These are phyloP conservation scores for Muscicapa striata DNA, from an alignment of 2,797 vertebrate species.

Conservation along the genomic window DNA sequence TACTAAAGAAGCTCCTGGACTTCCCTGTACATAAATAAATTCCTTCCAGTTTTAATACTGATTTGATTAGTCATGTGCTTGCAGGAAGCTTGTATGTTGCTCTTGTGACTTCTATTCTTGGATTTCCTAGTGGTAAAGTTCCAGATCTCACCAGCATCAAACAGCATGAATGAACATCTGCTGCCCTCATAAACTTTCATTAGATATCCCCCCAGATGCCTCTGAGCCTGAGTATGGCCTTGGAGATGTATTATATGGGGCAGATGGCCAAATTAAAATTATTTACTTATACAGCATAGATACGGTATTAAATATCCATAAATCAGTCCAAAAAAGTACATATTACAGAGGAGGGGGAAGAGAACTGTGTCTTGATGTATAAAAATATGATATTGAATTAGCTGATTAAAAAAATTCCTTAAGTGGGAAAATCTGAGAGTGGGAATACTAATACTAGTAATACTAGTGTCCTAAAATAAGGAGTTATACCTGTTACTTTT, in stretches of 20 bases:
- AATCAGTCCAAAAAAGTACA: not conserved
- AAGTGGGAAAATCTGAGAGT: not conserved
- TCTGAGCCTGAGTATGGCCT: not conserved
- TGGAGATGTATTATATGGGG: conserved; percentile 10
- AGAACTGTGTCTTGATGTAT: not conserved
- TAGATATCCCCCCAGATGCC: not conserved
- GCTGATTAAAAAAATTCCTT: not conserved
- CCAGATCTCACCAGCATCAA: not conserved
- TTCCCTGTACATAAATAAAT: not conserved
- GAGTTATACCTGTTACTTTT: not conserved
- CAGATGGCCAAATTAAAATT: conserved; percentile 59
- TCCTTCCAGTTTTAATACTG: not conserved
- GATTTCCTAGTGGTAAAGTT: conserved; percentile 15
- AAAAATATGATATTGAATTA: not conserved
- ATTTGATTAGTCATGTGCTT: not conserved
- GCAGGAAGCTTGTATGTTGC: not conserved
- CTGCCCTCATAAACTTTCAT: conserved; percentile 12
- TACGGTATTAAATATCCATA: not conserved
- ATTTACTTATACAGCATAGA: conserved; percentile 16
- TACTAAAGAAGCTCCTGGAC: not conserved
- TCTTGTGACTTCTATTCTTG: not conserved
- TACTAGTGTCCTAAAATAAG: not conserved
- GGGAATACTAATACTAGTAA: too few relatives aligned
- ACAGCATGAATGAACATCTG: conserved; percentile 23
- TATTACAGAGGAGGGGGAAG: not conserved